Conservation (phyloP, 2,113 vertebrate species). For the Phaetusa simplex region DNA sequence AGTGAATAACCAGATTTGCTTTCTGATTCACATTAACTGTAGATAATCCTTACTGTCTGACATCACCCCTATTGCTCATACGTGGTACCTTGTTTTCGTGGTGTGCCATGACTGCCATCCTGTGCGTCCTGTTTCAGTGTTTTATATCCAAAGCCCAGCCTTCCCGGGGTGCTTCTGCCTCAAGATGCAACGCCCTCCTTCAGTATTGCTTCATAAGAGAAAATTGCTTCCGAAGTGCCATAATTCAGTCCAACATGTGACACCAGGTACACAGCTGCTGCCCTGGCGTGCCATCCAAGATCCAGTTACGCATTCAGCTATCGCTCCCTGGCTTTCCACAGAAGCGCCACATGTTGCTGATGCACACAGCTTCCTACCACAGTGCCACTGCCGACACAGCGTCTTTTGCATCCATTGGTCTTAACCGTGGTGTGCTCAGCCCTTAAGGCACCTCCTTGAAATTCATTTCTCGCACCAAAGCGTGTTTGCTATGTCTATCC, state of each 20-base stretch:
- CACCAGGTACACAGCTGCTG: not conserved
- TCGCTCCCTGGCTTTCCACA: not conserved
- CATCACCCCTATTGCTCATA: not conserved
- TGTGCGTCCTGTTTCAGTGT: not conserved
- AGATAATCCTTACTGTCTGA: not conserved
- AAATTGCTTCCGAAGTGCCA: not conserved
- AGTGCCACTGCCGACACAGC: not conserved
- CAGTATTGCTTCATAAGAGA: not conserved
- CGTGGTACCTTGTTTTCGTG: accelerated
- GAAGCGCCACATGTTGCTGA: accelerated
- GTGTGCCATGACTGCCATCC: not conserved
- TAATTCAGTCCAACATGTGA: not conserved
- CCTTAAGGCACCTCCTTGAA: not conserved
- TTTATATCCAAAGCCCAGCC: not conserved
- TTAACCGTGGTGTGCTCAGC: not conserved
- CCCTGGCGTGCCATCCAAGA: not conserved
- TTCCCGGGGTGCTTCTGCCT: not conserved
- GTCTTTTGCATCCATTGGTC: not conserved
- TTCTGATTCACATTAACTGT: not conserved
- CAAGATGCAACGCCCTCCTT: not conserved
- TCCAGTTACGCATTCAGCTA: not conserved
- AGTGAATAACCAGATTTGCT: not conserved
- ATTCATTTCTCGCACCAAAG: not conserved
- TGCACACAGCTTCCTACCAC: not conserved
- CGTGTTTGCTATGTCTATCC: not conserved